phyloP scores from a whole-genome alignment of 2,888 invertebrate genomes.

The Reticulitermes lucifugus region DNA sequence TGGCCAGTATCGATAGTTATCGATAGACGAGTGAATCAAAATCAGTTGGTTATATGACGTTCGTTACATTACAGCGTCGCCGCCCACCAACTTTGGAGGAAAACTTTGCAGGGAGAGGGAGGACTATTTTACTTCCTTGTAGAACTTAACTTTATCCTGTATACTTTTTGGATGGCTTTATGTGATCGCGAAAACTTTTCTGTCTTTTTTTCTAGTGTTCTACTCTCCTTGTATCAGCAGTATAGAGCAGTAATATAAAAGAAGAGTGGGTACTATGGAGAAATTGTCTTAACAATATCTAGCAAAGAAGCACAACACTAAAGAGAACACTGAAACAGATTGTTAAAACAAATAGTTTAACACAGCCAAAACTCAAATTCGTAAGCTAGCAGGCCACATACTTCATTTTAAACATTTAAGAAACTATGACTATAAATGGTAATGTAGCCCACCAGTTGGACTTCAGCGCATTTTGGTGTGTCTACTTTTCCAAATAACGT shows the following conservation, averaged over 20 bases:
- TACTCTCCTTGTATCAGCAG: slow-evolving; percentile 22
- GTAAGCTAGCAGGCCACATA: no score
- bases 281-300: background rate
- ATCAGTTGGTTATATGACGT: slow-evolving; percentile 43
- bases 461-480: no score
- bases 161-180: slow-evolving; percentile 37
- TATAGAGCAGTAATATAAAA: slow-evolving; percentile 21
- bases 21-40: slow-evolving; percentile 42
- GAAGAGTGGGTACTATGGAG: background rate
- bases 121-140: slow-evolving; percentile 24
- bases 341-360: background rate
- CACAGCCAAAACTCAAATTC: background rate
- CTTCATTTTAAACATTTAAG: no score
- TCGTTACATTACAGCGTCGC: slow-evolving; percentile 34
- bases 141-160: slow-evolving; percentile 38
- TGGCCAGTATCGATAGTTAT: slow-evolving; percentile 43
- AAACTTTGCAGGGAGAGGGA: slow-evolving; percentile 24
- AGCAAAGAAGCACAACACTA: background rate
- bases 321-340: background rate
- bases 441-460: no score
- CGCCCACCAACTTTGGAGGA: slow-evolving; percentile 32
- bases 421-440: no score
- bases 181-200: slow-evolving; percentile 26
- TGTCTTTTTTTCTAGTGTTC: background rate
- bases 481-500: no score